These are phyloP conservation scores for Heliconius cydno DNA, from an alignment of 2,888 invertebrate species.

Conservation along the genomic window DNA sequence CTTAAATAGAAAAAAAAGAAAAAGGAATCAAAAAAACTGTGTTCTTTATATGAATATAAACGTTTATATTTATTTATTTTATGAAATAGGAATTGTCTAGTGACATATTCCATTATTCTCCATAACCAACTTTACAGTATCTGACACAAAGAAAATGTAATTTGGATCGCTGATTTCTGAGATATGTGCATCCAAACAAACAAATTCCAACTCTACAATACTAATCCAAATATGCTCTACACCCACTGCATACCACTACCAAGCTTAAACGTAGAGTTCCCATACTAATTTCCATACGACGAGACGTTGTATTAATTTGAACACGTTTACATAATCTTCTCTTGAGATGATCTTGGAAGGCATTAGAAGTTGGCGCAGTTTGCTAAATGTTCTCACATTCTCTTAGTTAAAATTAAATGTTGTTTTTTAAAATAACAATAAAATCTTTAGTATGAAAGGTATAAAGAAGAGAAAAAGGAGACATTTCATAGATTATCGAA, in stretches of 20 bases:
- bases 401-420: neutral
- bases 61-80: too few species aligned
- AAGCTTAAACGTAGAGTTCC: neutral
- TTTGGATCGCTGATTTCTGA: neutral
- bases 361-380: neutral
- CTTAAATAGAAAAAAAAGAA: too few species aligned
- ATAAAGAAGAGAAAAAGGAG: too few species aligned
- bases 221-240: neutral
- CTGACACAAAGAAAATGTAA: neutral
- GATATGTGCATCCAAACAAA: neutral
- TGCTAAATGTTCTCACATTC: neutral
- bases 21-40: too few species aligned
- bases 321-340: slow-evolving; percentile 24
- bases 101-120: too few species aligned
- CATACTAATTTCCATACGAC: slow-evolving; percentile 29
- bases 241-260: neutral
- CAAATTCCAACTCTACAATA: neutral
- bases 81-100: too few species aligned
- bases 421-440: too few species aligned
- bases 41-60: too few species aligned
- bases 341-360: slow-evolving; percentile 21
- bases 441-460: too few species aligned
- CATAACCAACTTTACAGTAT: neutral
- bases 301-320: slow-evolving; percentile 28
- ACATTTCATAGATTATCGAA: too few species aligned